Evolutionary conservation across 2,113 vertebrate genomes (phyloP).

Genomic region (Colaptes auratus): DNA sequence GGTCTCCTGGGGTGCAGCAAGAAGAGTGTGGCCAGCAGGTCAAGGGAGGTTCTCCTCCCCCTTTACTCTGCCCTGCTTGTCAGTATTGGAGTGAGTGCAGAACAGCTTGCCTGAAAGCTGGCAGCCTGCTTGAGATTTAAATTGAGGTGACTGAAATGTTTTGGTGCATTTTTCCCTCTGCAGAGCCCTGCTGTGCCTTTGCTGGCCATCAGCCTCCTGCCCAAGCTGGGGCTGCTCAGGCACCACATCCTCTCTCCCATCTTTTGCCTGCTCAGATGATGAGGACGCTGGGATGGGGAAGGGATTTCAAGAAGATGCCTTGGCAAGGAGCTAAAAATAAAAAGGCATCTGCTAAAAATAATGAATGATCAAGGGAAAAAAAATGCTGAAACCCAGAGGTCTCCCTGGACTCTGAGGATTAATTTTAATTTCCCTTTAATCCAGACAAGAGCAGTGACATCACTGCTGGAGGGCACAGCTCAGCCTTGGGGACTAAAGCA

Average conservation of each 20-base stretch:
- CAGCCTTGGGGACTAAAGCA: not conserved
- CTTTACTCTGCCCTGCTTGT: too few species aligned
- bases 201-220: not conserved
- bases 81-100: too few species aligned
- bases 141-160: not conserved
- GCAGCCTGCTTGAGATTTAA: not conserved
- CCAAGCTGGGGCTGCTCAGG: not conserved
- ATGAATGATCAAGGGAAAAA: not conserved
- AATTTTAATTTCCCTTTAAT: slow-evolving; percentile 45
- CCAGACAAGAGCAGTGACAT: not conserved
- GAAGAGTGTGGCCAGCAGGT: too few species aligned
- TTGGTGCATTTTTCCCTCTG: fast-evolving
- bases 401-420: not conserved
- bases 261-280: fast-evolving
- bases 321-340: not conserved
- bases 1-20: too few species aligned
- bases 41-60: too few species aligned
- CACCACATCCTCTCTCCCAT: not conserved
- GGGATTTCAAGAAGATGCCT: not conserved
- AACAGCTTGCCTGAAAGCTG: too few species aligned
- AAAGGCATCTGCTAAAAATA: slow-evolving; percentile 26
- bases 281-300: not conserved
- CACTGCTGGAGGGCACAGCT: fast-evolving
- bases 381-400: not conserved
- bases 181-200: not conserved